phyloP scores from a whole-genome alignment of 2,797 vertebrate species.

The Myripristis murdjan region DNA sequence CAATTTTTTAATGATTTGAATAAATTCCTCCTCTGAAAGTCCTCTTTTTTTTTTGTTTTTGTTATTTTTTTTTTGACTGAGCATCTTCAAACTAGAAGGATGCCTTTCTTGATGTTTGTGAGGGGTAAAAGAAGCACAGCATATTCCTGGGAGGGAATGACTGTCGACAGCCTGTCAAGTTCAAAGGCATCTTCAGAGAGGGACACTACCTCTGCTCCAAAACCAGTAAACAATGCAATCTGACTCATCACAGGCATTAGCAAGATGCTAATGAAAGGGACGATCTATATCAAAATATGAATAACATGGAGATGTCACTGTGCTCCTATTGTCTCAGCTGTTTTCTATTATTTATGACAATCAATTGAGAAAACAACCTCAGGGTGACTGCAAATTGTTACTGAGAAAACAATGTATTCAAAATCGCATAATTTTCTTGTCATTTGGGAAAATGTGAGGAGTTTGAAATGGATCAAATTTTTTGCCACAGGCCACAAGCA shows the following conservation, averaged over 20 bases:
- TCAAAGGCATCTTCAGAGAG: slow-evolving; percentile 62
- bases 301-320: slow-evolving; percentile 54
- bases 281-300: slow-evolving; percentile 48
- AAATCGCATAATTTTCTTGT: slow-evolving; percentile 52
- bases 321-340: slow-evolving; percentile 45
- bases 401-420: slow-evolving; percentile 59
- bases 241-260: slow-evolving; percentile 58
- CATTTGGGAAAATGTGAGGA: slow-evolving; percentile 43
- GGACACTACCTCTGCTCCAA: slow-evolving; percentile 59
- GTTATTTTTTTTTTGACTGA: slow-evolving; percentile 5
- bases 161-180: slow-evolving; percentile 70
- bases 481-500: slow-evolving; percentile 46
- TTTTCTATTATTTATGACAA: slow-evolving; percentile 68
- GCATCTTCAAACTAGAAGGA: slow-evolving; percentile 42
- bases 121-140: slow-evolving; percentile 44
- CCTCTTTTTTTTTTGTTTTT: slow-evolving; percentile 14
- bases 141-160: slow-evolving; percentile 58
- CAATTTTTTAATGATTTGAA: slow-evolving; percentile 47
- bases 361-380: slow-evolving; percentile 59
- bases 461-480: slow-evolving; percentile 51
- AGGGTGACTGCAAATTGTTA: slow-evolving; percentile 58
- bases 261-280: slow-evolving; percentile 50
- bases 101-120: slow-evolving; percentile 24
- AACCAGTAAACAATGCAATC: slow-evolving; percentile 64
- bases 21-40: slow-evolving; percentile 41